Percentiles rank a stretch among this genome's conserved stretches.
These are phyloP conservation scores for Ophion obscuratus DNA, from an alignment of 2,888 invertebrate genomes.

Conservation along the genomic window DNA sequence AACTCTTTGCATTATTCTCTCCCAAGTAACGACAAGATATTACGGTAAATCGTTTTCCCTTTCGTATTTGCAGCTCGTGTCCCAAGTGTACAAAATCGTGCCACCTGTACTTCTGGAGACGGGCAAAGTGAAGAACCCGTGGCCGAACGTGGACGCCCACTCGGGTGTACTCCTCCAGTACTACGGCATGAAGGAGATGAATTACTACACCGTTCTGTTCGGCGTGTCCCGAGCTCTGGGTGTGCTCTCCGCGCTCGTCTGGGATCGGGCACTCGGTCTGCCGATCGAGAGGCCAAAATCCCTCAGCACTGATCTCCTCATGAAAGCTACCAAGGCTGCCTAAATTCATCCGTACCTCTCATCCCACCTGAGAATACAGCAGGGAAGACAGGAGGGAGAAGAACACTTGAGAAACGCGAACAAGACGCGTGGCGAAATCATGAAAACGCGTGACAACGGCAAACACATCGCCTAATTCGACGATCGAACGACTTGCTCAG, in stretches of 20 bases:
- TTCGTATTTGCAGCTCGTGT: slow-evolving; percentile 88
- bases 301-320: slow-evolving; percentile 85
- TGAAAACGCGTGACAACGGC: slow-evolving; percentile 6
- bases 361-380: slow-evolving; percentile 37
- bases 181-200: slow-evolving; percentile 95
- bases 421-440: slow-evolving; percentile 9
- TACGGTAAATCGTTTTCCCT: background rate
- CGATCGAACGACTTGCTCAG: slow-evolving; percentile 56
- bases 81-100: slow-evolving; percentile 95
- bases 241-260: slow-evolving; percentile 91
- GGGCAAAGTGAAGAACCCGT: slow-evolving; percentile 98
- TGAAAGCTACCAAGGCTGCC: slow-evolving; percentile 80
- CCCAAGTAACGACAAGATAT: background rate
- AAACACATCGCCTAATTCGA: slow-evolving; percentile 19
- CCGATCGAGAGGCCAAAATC: slow-evolving; percentile 95
- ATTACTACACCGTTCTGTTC: slow-evolving; percentile 95
- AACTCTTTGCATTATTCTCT: background rate
- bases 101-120: slow-evolving; percentile 96
- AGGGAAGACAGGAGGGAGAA: slow-evolving; percentile 30
- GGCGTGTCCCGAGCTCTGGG: slow-evolving; percentile 95
- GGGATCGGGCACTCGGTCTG: slow-evolving; percentile 93
- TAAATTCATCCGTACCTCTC: slow-evolving; percentile 68
- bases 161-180: slow-evolving; percentile 92
- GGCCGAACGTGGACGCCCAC: slow-evolving; percentile 99
- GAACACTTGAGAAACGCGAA: slow-evolving; percentile 29